Base-by-base conservation (phyloP, 2,113 vertebrate genomes). In the Ceyx cyanopectus region DNA sequence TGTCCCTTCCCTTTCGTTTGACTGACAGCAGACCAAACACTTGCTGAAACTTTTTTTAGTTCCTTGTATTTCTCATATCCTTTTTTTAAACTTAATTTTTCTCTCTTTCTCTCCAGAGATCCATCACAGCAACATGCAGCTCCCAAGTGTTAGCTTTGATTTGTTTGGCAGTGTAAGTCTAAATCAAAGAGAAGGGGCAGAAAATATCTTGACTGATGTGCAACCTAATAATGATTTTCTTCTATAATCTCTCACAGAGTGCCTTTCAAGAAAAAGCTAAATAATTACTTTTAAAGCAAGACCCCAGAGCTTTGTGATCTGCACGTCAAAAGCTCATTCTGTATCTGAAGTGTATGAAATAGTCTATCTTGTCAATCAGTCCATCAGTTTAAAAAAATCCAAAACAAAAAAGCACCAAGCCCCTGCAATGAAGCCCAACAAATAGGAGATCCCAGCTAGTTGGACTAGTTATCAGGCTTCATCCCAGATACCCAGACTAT, bases 121-220 rank as follows among this genome's bases (percentile, higher is more conserved):
- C 69, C 86, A 93, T 87, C 89, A 92, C 30, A 76, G 58, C 32
- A 89, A 50, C 30, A 34, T 62, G 60, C 46, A 80, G 37, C 45
- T 92, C 89, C 81, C 86, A 92, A 87, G 74, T 66, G 84, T 54
- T 93, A 84, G 65, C 86, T 92, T 73, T 93, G 87, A 90, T 95
- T 92, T 96, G 67, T 87, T 94, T 82, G 54, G 58, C 78, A 80
- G 50, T 30, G 22, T 89, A 89, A 74, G 46, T 92, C 84, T 94
- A 88, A 94, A 90, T 92, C 83, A 92, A 95, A 93, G n/a, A 68
- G 57, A 93, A 75, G 54, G 80, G 70, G 37, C 45, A 92, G 73
- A 84, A 92, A 85, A 50, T 76, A 61, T 40, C 41, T 24, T 66
- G 57, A 43, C 62, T 96, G 90, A 95, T 56, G 46, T 84, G 53